Conservation (phyloP, 1,140 invertebrate species). For the Drosophila nikananu region DNA sequence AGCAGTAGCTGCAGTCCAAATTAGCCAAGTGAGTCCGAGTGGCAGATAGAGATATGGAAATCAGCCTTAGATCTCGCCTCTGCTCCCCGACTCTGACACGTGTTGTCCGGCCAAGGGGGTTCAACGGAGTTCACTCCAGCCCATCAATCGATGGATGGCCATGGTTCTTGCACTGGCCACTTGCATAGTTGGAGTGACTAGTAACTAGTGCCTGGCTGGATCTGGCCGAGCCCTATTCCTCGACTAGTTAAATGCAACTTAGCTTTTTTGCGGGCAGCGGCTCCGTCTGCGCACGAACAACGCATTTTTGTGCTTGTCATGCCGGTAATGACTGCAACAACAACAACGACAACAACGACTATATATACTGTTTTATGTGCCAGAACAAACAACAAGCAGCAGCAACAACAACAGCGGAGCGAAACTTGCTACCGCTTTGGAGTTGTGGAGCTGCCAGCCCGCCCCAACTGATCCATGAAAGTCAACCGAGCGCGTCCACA, state of each 20-base stretch:
- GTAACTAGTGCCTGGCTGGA: slow-evolving; percentile 14
- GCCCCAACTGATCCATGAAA: slow-evolving; percentile 84
- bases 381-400: slow-evolving; percentile 44
- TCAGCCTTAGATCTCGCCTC: slow-evolving; percentile 40
- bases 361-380: slow-evolving; percentile 14
- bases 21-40: slow-evolving; percentile 51
- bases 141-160: slow-evolving; percentile 71
- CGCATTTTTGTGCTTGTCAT: slow-evolving; percentile 84
- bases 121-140: slow-evolving; percentile 64
- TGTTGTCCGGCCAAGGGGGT: slow-evolving; percentile 52
- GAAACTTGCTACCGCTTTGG: slow-evolving; percentile 70
- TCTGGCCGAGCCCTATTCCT: slow-evolving; percentile 52
- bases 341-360: slow-evolving; percentile 26
- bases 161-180: slow-evolving; percentile 13
- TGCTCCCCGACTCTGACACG: slow-evolving; percentile 54
- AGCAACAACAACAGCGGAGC: slow-evolving; percentile 29
- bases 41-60: slow-evolving; percentile 70
- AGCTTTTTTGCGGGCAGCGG: slow-evolving; percentile 50
- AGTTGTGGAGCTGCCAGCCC: slow-evolving; percentile 63
- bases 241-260: slow-evolving; percentile 77
- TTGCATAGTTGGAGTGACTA: slow-evolving; percentile 48
- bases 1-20: slow-evolving; percentile 15
- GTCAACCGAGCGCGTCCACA: slow-evolving; percentile 76
- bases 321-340: slow-evolving; percentile 79
- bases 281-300: slow-evolving; percentile 69